Evolutionary conservation across 2,888 invertebrate species (phyloP).

Genomic region (Agrotis ipsilon): DNA sequence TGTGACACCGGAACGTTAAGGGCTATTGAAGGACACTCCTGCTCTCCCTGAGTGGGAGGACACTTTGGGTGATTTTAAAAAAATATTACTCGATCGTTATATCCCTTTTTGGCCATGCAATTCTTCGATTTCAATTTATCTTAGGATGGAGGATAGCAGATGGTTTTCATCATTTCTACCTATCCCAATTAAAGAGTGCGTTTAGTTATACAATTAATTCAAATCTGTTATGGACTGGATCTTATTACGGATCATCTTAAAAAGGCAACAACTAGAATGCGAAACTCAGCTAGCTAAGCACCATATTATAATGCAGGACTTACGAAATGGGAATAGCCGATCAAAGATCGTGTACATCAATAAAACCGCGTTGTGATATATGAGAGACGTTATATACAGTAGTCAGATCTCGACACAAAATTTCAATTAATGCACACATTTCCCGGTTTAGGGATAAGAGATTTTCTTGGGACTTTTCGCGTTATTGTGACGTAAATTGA

Average conservation of each 20-base stretch:
- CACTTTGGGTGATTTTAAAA: too few species aligned
- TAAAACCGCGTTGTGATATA: not conserved
- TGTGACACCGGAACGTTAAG: too few species aligned
- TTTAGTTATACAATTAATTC: not conserved
- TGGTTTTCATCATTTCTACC: not conserved
- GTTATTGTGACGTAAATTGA: too few species aligned
- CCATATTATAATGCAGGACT: not conserved
- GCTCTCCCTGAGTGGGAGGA: too few species aligned
- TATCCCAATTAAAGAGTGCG: not conserved
- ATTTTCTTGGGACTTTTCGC: too few species aligned
- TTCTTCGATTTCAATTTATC: too few species aligned
- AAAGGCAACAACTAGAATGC: conserved; percentile 8
- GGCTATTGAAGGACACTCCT: too few species aligned
- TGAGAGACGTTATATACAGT: not conserved
- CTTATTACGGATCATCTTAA: conserved; percentile 19
- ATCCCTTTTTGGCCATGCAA: too few species aligned
- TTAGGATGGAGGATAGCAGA: too few species aligned
- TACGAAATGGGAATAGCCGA: conserved; percentile 6
- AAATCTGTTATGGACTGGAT: not conserved
- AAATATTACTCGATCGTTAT: too few species aligned
- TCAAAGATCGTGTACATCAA: conserved; percentile 1
- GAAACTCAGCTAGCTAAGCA: conserved; percentile 4
- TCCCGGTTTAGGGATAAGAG: too few species aligned
- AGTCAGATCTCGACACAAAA: not conserved
- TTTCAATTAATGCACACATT: too few species aligned